These are phyloP conservation scores for Calameuta filiformis DNA, from an alignment of 2,888 invertebrate species.

Conservation along the genomic window DNA sequence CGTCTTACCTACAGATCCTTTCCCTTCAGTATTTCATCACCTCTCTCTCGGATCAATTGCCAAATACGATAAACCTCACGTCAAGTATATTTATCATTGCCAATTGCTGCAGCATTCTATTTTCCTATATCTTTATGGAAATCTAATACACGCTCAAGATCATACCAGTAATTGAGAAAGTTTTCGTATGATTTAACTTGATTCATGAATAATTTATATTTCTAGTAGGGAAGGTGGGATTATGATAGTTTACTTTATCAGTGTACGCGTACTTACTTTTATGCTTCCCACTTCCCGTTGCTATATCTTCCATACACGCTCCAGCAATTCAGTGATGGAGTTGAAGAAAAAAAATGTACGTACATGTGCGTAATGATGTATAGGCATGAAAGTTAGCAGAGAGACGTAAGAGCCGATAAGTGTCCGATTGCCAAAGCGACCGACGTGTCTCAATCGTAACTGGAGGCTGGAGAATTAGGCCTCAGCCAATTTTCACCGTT, in stretches of 20 bases:
- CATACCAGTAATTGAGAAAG: neutral
- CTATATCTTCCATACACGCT: neutral
- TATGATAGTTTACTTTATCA: neutral
- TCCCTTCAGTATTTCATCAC: neutral
- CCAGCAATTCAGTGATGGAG: neutral
- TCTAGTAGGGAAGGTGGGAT: neutral
- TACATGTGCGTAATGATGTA: too few relatives aligned
- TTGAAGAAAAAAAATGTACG: neutral
- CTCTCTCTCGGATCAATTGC: neutral
- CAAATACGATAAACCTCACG: neutral
- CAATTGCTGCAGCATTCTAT: neutral
- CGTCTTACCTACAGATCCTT: neutral
- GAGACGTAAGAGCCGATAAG: too few relatives aligned
- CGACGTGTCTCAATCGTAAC: neutral
- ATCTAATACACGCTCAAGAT: neutral
- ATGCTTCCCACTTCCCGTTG: neutral
- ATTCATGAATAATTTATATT: neutral
- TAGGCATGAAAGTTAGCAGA: too few relatives aligned
- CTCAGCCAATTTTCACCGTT: slow-evolving; percentile 43
- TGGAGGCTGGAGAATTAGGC: slow-evolving; percentile 26
- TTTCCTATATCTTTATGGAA: neutral
- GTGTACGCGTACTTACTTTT: neutral
- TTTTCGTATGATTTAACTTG: neutral
- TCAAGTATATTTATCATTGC: neutral
- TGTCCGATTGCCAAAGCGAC: neutral